These are phyloP conservation scores for Drosophila elegans DNA, from an alignment of 1,140 invertebrate genomes.

Conservation along the genomic window DNA sequence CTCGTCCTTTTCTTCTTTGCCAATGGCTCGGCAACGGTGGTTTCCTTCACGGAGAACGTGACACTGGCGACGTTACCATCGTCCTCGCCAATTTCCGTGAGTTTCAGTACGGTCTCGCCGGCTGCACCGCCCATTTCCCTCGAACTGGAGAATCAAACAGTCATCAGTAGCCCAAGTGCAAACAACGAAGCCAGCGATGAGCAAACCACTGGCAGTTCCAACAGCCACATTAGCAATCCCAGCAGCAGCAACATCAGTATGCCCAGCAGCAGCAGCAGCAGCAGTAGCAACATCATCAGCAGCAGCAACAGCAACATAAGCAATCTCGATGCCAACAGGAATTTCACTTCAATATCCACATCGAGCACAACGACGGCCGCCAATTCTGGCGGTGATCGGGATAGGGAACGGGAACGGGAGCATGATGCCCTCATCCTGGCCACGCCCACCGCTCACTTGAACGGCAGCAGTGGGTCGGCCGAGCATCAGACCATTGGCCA, in stretches of 20 bases:
- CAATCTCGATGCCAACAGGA: constrained; percentile 12
- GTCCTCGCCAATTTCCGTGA: constrained; percentile 12
- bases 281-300: constrained; percentile 1
- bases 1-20: constrained; percentile 12
- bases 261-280: constrained; percentile 13
- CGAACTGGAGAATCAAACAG: constrained; percentile 4
- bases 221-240: constrained; percentile 17
- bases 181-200: constrained; percentile 53
- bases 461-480: constrained; percentile 14
- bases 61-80: constrained; percentile 26
- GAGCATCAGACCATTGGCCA: constrained; percentile 75
- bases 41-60: constrained; percentile 38
- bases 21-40: constrained; percentile 30
- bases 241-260: constrained; percentile 8
- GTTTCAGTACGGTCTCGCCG: constrained; percentile 30
- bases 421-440: constrained; percentile 19
- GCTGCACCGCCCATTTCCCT: not conserved
- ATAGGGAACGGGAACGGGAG: not conserved
- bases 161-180: constrained; percentile 11
- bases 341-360: not conserved
- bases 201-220: constrained; percentile 33
- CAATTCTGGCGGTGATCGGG: not conserved
- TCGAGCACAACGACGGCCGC: constrained; percentile 3
- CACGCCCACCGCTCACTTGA: constrained; percentile 12
- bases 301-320: constrained; percentile 1